Conservation (phyloP, 2,888 invertebrate species). For the Mimumesa dahlbomi region DNA sequence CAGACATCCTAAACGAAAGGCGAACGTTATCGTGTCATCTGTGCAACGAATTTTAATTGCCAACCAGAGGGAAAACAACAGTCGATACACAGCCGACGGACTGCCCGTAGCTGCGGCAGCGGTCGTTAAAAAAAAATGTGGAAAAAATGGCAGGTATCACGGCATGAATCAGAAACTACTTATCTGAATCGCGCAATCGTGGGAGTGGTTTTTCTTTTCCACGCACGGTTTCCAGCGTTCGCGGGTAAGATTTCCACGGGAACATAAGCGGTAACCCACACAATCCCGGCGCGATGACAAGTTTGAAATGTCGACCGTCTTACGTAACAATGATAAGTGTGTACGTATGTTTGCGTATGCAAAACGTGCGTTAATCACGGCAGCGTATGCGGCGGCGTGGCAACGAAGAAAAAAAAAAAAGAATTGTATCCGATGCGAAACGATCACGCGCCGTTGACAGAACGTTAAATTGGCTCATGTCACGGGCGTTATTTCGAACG, state of each 20-base stretch:
- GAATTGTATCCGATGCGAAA: too few relatives aligned
- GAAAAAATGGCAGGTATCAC: too few relatives aligned
- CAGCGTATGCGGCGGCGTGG: background rate
- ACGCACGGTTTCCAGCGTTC: background rate
- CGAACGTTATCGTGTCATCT: conserved; percentile 25
- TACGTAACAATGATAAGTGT: conserved; percentile 21
- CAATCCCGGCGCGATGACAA: conserved; percentile 17
- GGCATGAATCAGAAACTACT: background rate
- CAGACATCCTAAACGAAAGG: background rate
- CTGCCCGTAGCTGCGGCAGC: too few relatives aligned
- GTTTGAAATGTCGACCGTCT: conserved; percentile 8
- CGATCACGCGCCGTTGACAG: conserved; percentile 46
- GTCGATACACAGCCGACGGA: too few relatives aligned
- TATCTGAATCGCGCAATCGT: conserved; percentile 1
- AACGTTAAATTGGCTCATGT: conserved; percentile 53
- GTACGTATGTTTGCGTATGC: conserved; percentile 13
- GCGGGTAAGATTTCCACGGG: background rate
- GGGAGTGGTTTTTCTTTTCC: background rate
- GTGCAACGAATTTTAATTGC: too few relatives aligned
- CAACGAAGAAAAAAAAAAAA: too few relatives aligned
- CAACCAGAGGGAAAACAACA: too few relatives aligned
- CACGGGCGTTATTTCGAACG: conserved; percentile 38
- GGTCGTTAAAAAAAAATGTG: too few relatives aligned
- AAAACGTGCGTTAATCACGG: conserved; percentile 28
- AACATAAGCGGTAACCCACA: conserved; percentile 2